Conservation (phyloP, 1,140 invertebrate species). For the Phenacoccus solenopsis region DNA sequence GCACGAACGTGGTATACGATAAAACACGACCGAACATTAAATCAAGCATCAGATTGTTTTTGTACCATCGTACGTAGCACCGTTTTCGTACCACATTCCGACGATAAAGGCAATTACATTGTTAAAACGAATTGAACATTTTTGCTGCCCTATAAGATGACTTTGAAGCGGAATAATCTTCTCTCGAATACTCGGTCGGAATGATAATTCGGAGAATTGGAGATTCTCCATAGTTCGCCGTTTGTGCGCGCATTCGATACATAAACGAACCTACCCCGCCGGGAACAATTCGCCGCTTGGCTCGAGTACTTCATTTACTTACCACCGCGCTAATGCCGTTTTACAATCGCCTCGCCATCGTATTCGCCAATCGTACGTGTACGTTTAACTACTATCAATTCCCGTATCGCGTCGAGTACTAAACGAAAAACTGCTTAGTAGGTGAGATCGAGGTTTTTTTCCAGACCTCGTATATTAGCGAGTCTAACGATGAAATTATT, state of each 20-base stretch:
- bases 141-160: not conserved
- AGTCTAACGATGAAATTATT: no score
- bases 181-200: not conserved
- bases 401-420: no score
- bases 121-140: not conserved
- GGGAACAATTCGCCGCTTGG: not conserved
- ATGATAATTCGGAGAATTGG: not conserved
- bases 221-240: not conserved
- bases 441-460: no score
- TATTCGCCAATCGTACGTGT: not conserved
- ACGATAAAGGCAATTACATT: not conserved
- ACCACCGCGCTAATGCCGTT: not conserved
- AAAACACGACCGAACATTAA: not conserved
- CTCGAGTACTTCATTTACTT: not conserved
- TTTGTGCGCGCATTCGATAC: not conserved
- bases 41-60: not conserved
- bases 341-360: not conserved
- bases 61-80: not conserved
- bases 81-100: not conserved
- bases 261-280: not conserved
- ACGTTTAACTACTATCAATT: no score
- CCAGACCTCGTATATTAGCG: no score
- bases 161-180: slow-evolving; percentile 1
- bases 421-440: no score
- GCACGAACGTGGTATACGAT: not conserved